Base-by-base conservation (phyloP, 2,797 vertebrate genomes). In the Lithobates pipiens region DNA sequence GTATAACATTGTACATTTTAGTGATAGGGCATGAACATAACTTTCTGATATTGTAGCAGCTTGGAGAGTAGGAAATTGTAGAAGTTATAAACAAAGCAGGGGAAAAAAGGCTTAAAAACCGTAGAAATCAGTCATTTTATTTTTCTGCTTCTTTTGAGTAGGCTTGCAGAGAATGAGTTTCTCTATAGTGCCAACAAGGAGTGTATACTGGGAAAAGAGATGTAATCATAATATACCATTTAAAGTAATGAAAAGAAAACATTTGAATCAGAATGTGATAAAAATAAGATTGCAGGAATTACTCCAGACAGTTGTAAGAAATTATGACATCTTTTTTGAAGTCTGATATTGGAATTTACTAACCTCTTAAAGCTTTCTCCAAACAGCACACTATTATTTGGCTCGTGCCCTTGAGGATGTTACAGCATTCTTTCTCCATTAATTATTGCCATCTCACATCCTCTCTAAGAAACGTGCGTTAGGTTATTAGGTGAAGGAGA, bases 291-390 rank as follows among this genome's bases (percentile, higher is more conserved):
- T 80, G 77, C 70, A 42, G 36, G 27, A 69, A 70, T 54, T 70
- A 34, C 27, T 29, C 70, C 67, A 9, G 67, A n/a, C 50, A 70
- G 77, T 70, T 70, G 44, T 44, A 54, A 54, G 42, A 34, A 27
- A 70, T 54, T 21, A 27, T 70, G 65, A 80, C 63, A 70, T 34
- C 21, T 80, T 18, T 54, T 34, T 50, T 50, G 32, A 54, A 10
- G 42, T 50, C 42, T 80, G 77, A 54, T 65, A 81, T 81, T 81
- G 25, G 32, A 27, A 32, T 81, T 57, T 61, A 63, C 79, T 42
- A 80, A 42, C 44, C 46, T 72, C 46, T 81, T 61, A 72, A 7
- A 34, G 32, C 79, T 39, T 81, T 27, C 50, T 42, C 69, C 50
- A 73, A 61, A 57, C 23, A 72, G 36, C 79, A 63, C 18, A 57